Evolutionary conservation across 2,113 vertebrate genomes (phyloP).

Genomic region (Pholis gunnellus): DNA sequence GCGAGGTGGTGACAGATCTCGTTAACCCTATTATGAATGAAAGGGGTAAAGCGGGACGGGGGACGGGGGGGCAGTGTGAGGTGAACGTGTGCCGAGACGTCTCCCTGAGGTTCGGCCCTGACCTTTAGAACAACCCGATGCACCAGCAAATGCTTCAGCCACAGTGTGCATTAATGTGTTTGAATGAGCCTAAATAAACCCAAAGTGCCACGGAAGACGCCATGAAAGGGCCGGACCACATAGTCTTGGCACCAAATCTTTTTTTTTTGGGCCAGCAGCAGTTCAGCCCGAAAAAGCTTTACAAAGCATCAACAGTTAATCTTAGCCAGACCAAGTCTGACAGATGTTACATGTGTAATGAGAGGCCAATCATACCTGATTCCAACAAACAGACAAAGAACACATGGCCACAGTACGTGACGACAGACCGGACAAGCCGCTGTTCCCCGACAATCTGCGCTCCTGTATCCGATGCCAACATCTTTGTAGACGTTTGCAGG

Average conservation of each 20-base stretch:
- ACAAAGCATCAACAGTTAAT: constrained; percentile 55
- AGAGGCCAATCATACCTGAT: constrained; percentile 54
- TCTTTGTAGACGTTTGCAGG: neutral
- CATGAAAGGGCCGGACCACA: neutral
- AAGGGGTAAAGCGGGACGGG: constrained; percentile 41
- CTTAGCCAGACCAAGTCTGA: constrained; percentile 36
- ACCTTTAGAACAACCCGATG: constrained; percentile 60
- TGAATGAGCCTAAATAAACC: neutral
- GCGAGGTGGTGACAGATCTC: constrained; percentile 80
- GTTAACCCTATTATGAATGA: constrained; percentile 74
- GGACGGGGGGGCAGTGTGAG: constrained; percentile 18
- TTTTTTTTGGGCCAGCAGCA: constrained; percentile 14
- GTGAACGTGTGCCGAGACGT: constrained; percentile 68
- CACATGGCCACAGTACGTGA: constrained; percentile 49
- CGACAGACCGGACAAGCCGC: constrained; percentile 32
- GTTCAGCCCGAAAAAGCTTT: constrained; percentile 40
- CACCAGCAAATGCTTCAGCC: neutral
- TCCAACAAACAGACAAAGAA: constrained; percentile 42
- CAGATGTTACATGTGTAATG: constrained; percentile 53
- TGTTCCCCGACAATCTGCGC: neutral
- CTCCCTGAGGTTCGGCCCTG: constrained; percentile 60
- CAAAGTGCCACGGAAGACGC: neutral
- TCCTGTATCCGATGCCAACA: neutral
- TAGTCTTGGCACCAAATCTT: neutral
- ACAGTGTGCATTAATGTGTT: neutral